Conservation (phyloP, 1,140 invertebrate genomes). For the Nasonia vitripennis region DNA sequence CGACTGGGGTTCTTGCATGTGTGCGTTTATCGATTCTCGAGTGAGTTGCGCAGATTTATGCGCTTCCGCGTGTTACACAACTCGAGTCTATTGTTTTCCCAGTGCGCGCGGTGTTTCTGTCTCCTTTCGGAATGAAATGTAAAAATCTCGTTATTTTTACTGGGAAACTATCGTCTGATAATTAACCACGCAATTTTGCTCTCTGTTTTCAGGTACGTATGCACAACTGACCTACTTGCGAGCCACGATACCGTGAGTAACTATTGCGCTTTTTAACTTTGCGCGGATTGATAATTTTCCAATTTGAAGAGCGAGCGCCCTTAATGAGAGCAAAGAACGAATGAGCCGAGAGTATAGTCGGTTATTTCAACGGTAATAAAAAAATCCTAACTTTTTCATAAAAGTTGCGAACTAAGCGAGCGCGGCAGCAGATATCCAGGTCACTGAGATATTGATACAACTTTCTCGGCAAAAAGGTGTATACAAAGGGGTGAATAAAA, state of each 20-base stretch:
- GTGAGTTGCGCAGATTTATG: slow-evolving; percentile 1
- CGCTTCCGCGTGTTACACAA: slow-evolving; percentile 6
- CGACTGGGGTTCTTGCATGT: background rate
- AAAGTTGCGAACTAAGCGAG: background rate
- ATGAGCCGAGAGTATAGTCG: background rate
- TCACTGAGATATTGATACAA: slow-evolving; percentile 23
- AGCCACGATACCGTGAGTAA: background rate
- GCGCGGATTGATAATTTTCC: background rate
- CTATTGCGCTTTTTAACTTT: background rate
- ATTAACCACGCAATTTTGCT: background rate
- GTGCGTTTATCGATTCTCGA: slow-evolving; percentile 13
- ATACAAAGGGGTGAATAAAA: background rate
- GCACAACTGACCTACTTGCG: background rate
- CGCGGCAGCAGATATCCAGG: background rate
- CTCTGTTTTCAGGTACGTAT: slow-evolving; percentile 26
- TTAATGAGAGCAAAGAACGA: too few relatives aligned
- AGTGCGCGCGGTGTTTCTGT: background rate
- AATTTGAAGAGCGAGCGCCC: background rate
- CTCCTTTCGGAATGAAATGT: background rate
- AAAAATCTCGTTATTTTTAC: background rate
- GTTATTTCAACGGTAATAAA: background rate
- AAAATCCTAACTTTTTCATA: background rate
- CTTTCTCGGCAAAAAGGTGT: background rate
- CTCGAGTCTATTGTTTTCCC: slow-evolving; percentile 39
- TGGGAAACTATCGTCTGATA: too few relatives aligned